Evolutionary conservation across 2,113 vertebrate species (phyloP).

Genomic region (Phodopus roborovskii): DNA sequence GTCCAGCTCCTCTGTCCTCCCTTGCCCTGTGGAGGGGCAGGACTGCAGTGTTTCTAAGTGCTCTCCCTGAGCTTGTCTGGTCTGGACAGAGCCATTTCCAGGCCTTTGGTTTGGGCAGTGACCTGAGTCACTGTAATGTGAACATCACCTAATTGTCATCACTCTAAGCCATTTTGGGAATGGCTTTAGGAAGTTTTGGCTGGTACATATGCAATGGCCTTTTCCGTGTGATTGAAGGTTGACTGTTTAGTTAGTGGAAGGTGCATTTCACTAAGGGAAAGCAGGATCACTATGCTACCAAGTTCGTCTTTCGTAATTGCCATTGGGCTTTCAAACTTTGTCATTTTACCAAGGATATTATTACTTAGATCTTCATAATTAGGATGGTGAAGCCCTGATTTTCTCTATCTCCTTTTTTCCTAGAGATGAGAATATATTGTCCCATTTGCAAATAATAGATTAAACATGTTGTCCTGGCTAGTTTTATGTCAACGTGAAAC

Average conservation of each 20-base stretch:
- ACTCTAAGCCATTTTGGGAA: background rate
- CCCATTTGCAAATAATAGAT: background rate
- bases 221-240: background rate
- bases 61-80: background rate
- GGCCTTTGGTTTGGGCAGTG: background rate
- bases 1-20: background rate
- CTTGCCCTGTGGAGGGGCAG: background rate
- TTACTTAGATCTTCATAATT: background rate
- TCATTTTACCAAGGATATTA: constrained; percentile 42
- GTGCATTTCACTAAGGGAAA: background rate
- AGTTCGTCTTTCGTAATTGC: background rate
- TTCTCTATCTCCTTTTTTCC: background rate
- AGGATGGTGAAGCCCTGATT: background rate
- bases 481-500: background rate
- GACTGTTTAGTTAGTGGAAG: background rate
- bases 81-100: background rate
- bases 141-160: background rate
- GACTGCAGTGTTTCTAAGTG: background rate
- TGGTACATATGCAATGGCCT: background rate
- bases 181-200: constrained; percentile 21
- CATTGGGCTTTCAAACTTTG: background rate
- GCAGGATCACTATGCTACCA: background rate
- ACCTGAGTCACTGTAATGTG: background rate
- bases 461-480: background rate
- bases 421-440: constrained; percentile 30